A percentile compares a stretch with the other conserved stretches of the same genome.
phyloP scores from a whole-genome alignment of 35 echinoderm and acorn worm genomes.

The Strongylocentrotus purpuratus region DNA sequence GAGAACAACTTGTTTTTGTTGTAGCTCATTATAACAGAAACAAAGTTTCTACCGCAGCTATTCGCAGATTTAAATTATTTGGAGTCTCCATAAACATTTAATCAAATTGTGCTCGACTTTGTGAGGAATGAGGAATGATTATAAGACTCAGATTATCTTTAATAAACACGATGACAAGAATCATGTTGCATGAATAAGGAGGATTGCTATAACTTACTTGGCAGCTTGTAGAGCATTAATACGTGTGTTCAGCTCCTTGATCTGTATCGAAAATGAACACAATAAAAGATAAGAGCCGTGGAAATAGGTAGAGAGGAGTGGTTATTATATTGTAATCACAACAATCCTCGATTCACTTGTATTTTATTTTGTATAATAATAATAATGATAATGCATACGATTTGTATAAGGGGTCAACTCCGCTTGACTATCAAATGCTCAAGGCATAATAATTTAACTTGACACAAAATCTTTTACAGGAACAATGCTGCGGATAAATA shows the following conservation, averaged over 20 bases:
- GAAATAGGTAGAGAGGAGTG: no score
- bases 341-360: neutral
- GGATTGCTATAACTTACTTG: neutral
- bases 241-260: conserved; percentile 16
- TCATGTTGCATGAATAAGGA: no score
- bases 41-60: no score
- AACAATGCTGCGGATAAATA: neutral
- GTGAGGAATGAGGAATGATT: no score
- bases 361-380: neutral
- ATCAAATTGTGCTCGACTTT: no score
- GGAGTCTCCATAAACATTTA: no score
- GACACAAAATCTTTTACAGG: neutral
- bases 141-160: no score
- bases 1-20: no score
- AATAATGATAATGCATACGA: no score
- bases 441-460: neutral
- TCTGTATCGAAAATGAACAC: neutral
- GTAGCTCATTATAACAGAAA: no score
- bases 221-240: neutral
- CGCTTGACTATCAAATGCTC: neutral
- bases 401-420: neutral
- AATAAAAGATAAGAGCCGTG: neutral
- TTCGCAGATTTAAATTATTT: no score
- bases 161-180: no score
- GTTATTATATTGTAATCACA: neutral